Evolutionary conservation across 2,113 vertebrate genomes (phyloP).

Genomic region (Corydoras maculifer): DNA sequence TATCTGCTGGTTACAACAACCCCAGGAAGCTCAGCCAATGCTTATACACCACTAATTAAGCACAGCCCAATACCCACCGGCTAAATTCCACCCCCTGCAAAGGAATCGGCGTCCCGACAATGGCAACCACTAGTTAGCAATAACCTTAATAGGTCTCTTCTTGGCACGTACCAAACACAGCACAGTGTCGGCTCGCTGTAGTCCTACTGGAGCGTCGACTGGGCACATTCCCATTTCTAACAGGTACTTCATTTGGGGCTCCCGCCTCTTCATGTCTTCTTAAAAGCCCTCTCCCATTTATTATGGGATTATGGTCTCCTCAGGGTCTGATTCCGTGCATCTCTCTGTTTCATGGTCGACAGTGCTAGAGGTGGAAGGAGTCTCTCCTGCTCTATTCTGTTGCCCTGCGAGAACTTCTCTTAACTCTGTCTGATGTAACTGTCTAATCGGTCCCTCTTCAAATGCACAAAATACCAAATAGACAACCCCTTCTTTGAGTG

Average conservation of each 20-base stretch:
- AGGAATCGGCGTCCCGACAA: too few species aligned
- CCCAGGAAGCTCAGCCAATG: too few species aligned
- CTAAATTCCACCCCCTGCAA: too few species aligned
- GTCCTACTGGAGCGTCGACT: not conserved
- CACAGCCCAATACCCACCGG: too few species aligned
- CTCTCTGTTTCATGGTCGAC: not conserved
- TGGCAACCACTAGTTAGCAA: too few species aligned
- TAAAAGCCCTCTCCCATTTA: not conserved
- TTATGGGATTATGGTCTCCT: not conserved
- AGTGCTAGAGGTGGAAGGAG: not conserved
- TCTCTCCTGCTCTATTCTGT: not conserved
- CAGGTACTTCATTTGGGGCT: not conserved
- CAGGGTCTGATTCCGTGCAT: not conserved
- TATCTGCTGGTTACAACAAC: too few species aligned
- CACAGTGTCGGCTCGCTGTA: slow-evolving; percentile 5
- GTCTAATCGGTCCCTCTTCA: not conserved
- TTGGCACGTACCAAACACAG: too few species aligned
- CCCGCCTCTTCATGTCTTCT: not conserved
- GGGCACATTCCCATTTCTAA: not conserved
- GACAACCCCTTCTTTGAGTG: not conserved
- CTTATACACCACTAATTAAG: too few species aligned
- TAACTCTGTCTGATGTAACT: slow-evolving; percentile 12
- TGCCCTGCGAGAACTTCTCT: not conserved
- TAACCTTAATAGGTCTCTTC: too few species aligned
- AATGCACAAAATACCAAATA: slow-evolving; percentile 11